Base-by-base conservation (phyloP, 2,888 invertebrate species). In the Cetonia aurata region DNA sequence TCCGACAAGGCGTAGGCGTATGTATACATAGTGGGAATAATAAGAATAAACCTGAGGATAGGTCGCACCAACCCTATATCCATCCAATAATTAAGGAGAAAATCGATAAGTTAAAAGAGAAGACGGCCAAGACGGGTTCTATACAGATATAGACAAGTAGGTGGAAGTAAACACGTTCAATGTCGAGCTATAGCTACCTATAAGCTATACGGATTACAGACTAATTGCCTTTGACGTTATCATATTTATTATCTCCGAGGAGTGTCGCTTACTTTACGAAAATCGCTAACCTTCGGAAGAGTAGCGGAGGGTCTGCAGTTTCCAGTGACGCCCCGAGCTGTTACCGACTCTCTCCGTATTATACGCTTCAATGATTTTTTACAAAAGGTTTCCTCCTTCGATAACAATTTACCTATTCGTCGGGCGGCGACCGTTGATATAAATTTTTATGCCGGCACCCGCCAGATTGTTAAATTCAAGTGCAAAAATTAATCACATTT, bases 281-380 rank as follows among this genome's bases (percentile, higher is more conserved):
- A 69, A 60, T 60, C 52, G 52, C 62, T 62, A 19, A 37, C 62
- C 69, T 62, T 62, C 46, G 55, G 60, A 55, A 42, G 67, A 42
- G 67, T n/a, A 50, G 25, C 4, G 25, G 25, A 25, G 56, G n/a
- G 56, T 10, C 1, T 10, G 17, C 13, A 33, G 17, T 53, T 69
- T 60, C 17, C 60, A 60, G 60, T 17, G 55, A 42, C 67, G 69
- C 62, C 69, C 57, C 12, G 57, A 33, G 50, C 69, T 62, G 50
- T 50, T 50, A 55, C 50, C 44, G 53, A 57, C 62, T 62, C 69
- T 69, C 53, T 44, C 69, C 69, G 53, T 69, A 69, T 69, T 52
- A 69, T 62, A 69, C 69, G 69, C 62, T 69, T 55, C 60, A 69
- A 69, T 69, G 69, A 69, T 60, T 69, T 69, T 69, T 69, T 69